A percentile compares a stretch with the other conserved stretches of the same genome.
These are phyloP conservation scores for Hirundo rustica DNA, from an alignment of 2,797 vertebrate species.

Conservation along the genomic window DNA sequence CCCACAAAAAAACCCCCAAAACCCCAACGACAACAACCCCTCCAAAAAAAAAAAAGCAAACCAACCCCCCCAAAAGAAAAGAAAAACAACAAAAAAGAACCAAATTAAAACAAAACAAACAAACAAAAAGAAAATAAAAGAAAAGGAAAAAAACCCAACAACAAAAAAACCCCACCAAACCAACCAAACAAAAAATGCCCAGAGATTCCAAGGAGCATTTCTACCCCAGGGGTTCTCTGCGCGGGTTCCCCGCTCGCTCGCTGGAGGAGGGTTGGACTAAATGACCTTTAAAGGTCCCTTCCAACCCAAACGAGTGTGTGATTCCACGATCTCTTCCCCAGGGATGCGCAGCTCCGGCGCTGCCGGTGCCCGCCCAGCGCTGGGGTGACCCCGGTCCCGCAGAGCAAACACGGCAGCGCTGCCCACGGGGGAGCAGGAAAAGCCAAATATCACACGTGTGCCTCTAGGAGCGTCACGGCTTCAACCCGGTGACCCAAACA, in stretches of 20 bases:
- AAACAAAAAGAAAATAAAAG: too few relatives aligned
- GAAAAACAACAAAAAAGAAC: neutral
- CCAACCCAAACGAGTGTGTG: neutral
- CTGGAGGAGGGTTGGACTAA: neutral
- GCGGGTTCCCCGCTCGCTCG: neutral
- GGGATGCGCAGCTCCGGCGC: fast-evolving
- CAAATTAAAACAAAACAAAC: too few relatives aligned
- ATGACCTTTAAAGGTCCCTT: neutral
- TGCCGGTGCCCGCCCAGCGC: neutral
- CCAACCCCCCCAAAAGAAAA: neutral
- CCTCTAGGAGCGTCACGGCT: fast-evolving
- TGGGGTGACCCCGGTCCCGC: neutral
- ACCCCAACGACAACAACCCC: too few relatives aligned
- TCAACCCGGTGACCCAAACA: fast-evolving
- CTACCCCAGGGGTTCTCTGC: neutral
- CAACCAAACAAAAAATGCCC: too few relatives aligned
- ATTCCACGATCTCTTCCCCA: neutral
- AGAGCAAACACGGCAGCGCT: fast-evolving
- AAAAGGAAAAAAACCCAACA: too few relatives aligned
- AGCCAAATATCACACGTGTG: fast-evolving
- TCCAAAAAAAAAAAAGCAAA: neutral
- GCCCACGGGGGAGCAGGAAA: neutral
- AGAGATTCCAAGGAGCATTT: neutral
- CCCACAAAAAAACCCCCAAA: too few relatives aligned
- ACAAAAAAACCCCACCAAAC: too few relatives aligned